A percentile compares a stretch with the other conserved stretches of the same genome.
Conservation (phyloP, 2,888 invertebrate species). For the Pecten maximus region DNA sequence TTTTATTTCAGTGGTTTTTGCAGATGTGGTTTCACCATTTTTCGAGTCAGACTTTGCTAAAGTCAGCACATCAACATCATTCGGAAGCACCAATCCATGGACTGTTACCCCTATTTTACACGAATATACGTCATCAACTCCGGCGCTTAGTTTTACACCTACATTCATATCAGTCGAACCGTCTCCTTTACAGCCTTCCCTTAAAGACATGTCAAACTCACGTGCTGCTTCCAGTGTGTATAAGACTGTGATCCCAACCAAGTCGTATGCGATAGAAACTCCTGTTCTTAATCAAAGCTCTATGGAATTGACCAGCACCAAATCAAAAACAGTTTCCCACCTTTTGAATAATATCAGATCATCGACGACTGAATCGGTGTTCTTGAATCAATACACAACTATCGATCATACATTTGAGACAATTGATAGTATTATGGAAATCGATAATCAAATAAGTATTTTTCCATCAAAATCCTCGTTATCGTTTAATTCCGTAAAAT, state of each 20-base stretch:
- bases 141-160: not conserved
- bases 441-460: not conserved
- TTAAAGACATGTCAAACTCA: not conserved
- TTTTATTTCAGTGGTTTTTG: not conserved
- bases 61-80: not conserved
- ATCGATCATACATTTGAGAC: not conserved
- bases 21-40: not conserved
- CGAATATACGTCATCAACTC: not conserved
- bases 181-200: not conserved
- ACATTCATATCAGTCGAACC: not conserved
- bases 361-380: not conserved
- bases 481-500: not conserved
- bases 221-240: not conserved
- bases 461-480: not conserved
- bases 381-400: not conserved
- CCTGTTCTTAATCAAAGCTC: not conserved
- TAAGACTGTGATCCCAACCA: not conserved
- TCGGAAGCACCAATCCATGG: not conserved
- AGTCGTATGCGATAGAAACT: not conserved
- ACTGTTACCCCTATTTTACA: not conserved
- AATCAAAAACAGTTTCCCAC: slow-evolving; percentile 22
- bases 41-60: not conserved
- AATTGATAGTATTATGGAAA: not conserved
- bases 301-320: not conserved
- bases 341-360: not conserved